Evolutionary conservation across 2,888 invertebrate genomes (phyloP), one percentile per base, ranked within the genome.

Genomic region (Leptura quadrifasciata): DNA sequence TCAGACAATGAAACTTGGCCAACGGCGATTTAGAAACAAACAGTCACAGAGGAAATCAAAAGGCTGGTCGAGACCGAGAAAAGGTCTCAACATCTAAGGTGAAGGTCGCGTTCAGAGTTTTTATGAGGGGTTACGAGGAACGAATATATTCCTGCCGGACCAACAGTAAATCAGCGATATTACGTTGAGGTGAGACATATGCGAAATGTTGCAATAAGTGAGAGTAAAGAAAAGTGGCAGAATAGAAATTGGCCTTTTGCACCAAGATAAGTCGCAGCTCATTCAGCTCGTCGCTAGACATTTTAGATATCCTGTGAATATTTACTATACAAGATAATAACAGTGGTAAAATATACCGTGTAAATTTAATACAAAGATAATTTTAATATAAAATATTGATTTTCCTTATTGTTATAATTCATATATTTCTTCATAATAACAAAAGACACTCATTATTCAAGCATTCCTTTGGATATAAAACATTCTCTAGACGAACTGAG

Each of bases 141-240:
- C 47, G 47, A 47, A 47, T 47, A 47, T 6, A 47, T n/a, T 47
- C 47, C 47, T 47, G n/a, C 47, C 5, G 47, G 47, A 47, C 47
- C 6, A 47, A 47, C 47, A 47, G 47, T 47, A 47, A 47, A 47
- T 47, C 47, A 47, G 47, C 47, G n/a, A 47, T 47, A 47, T 47
- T 47, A 47, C 47, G n/a, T 47, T n/a, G 47, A 47, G 47, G n/a
- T 47, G 47, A 47, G 47, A 47, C 47, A 47, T 47, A 47, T 47
- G 47, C 47, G 47, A 12, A 10, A 47, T 39, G 47, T 47, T 3
- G 47, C 12, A 47, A 47, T 47, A 47, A 47, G n/a, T n/a, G n/a
- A 47, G 5, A n/a, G n/a, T 12, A 47, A 47, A 47, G 47, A n/a
- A 47, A 47, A 47, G 47, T 47, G 47, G 47, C 47, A 47, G 47